These are phyloP conservation scores for Periparus ater DNA, from an alignment of 2,797 vertebrate species.

Conservation along the genomic window DNA sequence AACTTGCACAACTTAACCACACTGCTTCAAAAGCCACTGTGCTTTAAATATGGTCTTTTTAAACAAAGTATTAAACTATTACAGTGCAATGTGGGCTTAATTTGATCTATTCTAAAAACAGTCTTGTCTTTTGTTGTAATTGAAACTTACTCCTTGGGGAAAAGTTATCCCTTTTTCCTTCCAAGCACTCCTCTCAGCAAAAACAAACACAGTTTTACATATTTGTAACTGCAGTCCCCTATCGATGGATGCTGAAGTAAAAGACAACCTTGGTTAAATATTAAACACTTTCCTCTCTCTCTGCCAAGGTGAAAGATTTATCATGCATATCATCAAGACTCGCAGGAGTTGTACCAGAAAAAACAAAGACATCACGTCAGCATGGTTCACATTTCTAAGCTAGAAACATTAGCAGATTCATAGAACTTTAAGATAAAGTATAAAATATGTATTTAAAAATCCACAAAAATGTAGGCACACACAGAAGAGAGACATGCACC, in stretches of 20 bases:
- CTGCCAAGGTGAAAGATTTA: constrained; percentile 48
- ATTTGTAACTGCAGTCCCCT: constrained; percentile 15
- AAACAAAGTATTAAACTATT: not conserved
- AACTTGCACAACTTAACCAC: not conserved
- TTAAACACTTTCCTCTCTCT: constrained; percentile 33
- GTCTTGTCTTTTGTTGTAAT: not conserved
- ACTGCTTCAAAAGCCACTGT: not conserved
- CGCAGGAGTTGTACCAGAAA: not conserved
- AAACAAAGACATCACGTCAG: not conserved
- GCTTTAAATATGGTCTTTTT: not conserved
- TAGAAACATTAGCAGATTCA: not conserved
- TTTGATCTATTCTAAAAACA: not conserved
- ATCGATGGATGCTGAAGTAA: not conserved
- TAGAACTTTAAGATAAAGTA: not conserved
- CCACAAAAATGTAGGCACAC: not conserved
- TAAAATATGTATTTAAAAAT: not conserved
- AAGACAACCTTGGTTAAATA: constrained; percentile 61
- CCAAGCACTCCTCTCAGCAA: not conserved
- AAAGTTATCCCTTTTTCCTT: constrained; percentile 4
- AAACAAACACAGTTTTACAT: constrained; percentile 20
- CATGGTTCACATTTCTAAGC: not conserved
- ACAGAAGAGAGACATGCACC: not conserved
- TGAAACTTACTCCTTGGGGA: not conserved
- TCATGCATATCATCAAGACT: not conserved
- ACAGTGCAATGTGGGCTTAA: not conserved